Base-by-base conservation (phyloP, 2,113 vertebrate genomes). In the Neopipo cinnamomea region DNA sequence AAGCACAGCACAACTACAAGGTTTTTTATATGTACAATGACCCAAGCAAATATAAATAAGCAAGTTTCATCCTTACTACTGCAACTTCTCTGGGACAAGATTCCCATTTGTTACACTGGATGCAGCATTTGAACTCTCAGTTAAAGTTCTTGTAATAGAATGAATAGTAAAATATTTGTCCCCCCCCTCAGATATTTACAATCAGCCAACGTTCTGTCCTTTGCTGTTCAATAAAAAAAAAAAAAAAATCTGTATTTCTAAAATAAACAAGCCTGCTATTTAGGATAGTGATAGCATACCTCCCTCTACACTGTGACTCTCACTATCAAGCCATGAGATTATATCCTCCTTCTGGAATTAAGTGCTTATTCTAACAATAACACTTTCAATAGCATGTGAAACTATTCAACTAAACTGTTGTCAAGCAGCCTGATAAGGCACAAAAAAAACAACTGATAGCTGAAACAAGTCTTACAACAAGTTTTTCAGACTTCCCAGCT, bases 311-410 rank as follows among this genome's bases (percentile, higher is more conserved):
- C 47, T 47, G 33, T 14, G 33, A 87, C 39, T 80, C 63, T 77
- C 39, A 37, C 46, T 81, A 71, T 63, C 68, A 67, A 71, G 9
- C 30, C 47, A 71, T 33, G 53, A 95, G 88, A 93, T 91, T 86
- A 90, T 71, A 86, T 41, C 37, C 79, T 80, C 47, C 79, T 92
- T 28, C 71, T 93, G 73, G 63, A 95, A 90, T 62, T 88, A 94
- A 92, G 49, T 59, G 27, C 42, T 91, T 96, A 86, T 67, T 94
- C 74, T 87, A 95, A 93, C 93, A 87, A 91, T 75, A 97, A 96
- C 88, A 88, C 61, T 88, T 88, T 91, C 42, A 89, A 93, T 33
- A 86, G 80, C 42, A 86, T 65, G 49, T 28, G 41, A 94, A 97
- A 84, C 73, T 91, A 95, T 63, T 91, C 86, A 92, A 86, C 84